phyloP scores from a whole-genome alignment of 2,797 vertebrate species.

The Hafferia zeledoni region DNA sequence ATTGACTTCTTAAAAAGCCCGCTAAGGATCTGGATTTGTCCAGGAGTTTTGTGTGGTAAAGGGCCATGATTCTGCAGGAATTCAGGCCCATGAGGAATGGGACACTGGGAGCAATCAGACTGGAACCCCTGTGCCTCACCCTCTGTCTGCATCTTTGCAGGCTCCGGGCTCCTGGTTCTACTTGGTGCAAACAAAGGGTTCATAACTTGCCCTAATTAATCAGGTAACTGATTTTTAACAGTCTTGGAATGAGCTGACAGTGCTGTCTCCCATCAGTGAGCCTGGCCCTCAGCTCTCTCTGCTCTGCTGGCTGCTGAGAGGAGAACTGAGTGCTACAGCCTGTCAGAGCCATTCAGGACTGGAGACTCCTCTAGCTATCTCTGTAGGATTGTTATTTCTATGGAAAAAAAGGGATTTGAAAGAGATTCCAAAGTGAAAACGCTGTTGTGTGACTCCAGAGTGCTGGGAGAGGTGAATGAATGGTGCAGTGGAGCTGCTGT shows the following conservation, averaged over 20 bases:
- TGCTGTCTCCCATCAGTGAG: not conserved
- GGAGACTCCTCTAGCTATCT: not conserved
- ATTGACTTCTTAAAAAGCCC: rapidly evolving
- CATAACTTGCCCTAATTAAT: not conserved
- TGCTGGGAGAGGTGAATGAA: not conserved
- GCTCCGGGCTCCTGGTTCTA: not conserved
- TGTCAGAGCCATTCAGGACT: not conserved
- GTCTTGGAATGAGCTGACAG: not conserved
- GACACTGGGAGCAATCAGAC: not conserved
- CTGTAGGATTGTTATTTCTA: not conserved
- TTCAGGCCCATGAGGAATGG: not conserved
- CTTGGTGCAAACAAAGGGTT: not conserved
- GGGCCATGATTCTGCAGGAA: rapidly evolving
- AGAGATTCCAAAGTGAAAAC: not conserved
- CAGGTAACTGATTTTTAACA: not conserved
- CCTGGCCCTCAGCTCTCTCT: not conserved
- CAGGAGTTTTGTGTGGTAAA: not conserved
- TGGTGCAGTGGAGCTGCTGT: rapidly evolving
- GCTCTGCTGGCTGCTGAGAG: not conserved
- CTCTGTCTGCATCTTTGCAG: not conserved
- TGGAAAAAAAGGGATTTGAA: not conserved
- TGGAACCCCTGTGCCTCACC: rapidly evolving
- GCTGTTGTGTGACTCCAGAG: not conserved
- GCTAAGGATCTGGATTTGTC: not conserved
- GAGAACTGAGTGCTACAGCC: not conserved